Evolutionary conservation across 2,113 vertebrate genomes (phyloP).

Genomic region (Panthera leo): DNA sequence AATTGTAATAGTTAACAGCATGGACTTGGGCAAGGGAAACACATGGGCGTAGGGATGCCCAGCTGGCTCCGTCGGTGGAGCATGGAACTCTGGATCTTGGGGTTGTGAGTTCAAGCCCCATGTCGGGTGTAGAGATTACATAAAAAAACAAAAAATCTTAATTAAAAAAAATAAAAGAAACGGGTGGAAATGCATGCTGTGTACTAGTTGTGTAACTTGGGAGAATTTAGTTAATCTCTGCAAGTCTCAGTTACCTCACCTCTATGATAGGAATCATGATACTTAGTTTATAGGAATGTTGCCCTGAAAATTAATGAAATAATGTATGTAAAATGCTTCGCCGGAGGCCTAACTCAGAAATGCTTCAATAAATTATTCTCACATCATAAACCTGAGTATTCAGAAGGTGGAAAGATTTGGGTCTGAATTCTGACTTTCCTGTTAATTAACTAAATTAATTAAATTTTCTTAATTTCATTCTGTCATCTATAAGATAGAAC

Average conservation of each 20-base stretch:
- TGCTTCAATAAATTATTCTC: background rate
- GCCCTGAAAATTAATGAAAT: background rate
- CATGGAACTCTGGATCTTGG: background rate
- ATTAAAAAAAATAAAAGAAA: background rate
- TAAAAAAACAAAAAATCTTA: background rate
- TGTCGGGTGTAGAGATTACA: background rate
- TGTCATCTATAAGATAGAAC: background rate
- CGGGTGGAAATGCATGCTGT: background rate
- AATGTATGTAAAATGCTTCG: background rate
- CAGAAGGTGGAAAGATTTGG: background rate
- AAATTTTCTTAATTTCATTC: background rate
- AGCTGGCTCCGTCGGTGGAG: background rate
- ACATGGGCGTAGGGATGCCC: background rate
- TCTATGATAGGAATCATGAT: background rate
- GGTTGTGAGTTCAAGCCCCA: background rate
- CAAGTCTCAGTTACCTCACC: background rate
- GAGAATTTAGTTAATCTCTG: background rate
- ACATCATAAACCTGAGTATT: background rate
- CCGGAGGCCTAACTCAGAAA: background rate
- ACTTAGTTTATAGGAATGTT: background rate
- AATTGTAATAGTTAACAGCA: background rate
- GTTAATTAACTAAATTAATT: slow-evolving; percentile 17
- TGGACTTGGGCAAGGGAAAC: background rate
- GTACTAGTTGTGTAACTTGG: background rate
- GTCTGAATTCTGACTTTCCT: background rate